Base-by-base conservation (phyloP, 2,888 invertebrate species). In the Hymenopus coronatus region DNA sequence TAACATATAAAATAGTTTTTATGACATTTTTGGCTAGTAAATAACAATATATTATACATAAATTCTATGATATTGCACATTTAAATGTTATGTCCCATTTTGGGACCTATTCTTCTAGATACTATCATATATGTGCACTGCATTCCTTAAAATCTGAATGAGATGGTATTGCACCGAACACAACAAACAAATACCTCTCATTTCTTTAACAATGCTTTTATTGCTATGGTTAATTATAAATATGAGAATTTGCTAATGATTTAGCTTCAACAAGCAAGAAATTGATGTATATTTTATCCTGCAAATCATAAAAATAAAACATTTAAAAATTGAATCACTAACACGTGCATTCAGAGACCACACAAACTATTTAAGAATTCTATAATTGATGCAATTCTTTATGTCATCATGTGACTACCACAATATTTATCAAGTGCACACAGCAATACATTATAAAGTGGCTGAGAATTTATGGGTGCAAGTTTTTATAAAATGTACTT, bases 21-120 rank as follows among this genome's bases (percentile, higher is more conserved):
- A 28, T 20, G 70, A 28, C 28, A 86, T 40, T 88, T 88, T 88
- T 83, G 84, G 46, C 28, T 54, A 83, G 25, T 54, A 84, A 28
- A 88, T 84, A 83, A 46, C 88, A 46, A 54, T 83, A 83, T 88
- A 84, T 88, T 88, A 84, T 83, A 84, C 30, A 28, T 84, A 30
- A 83, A 28, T 83, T 88, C 84, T 88, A 88, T 88, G 27, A 82
- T 83, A 83, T 88, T 88, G 82, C 83, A 88, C 82, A 83, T 83
- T 88, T 88, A 25, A 83, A 88, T 70, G 84, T 88, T 84, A 28
- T 88, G 88, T 70, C 86, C 25, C 54, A 70, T 86, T 86, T 12
- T 86, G 86, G 70, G 86, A 81, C 86, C 70, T 30, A 81, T 81
- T 86, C 81, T 84, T 25, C 46, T 85, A 70, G 20, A 70, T 25